Base-by-base conservation (phyloP, 2,888 invertebrate species). In the Halictus quadricinctus region DNA sequence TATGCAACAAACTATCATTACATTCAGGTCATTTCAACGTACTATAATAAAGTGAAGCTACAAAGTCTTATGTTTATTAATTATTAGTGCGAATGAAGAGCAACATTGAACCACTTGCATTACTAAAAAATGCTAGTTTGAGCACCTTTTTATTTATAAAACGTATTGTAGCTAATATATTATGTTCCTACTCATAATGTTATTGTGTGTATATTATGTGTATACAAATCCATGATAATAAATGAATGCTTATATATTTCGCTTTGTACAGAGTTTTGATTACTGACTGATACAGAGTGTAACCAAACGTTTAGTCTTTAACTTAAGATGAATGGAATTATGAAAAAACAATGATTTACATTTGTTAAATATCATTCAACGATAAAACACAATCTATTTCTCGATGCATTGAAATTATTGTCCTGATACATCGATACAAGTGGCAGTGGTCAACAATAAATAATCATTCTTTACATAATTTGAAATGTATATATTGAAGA, bases 221-320 rank as follows among this genome's bases (percentile, higher is more conserved):
- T 91, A 91, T 88, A 91, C 91, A 91, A 89, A 88, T 81, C 90
- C 80, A 86, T 83, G 87, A 88, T 54, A 91, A 91, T 91, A 91
- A 91, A 91, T 86, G 79, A 90, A 90, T 85, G 87, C 91, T 91
- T 91, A 90, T 91, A 87, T 87, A 87, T 76, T 72, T 81, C 50
- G 82, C 41, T 73, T 85, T 76, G 72, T 69, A 84, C 48, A 72
- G 60, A 50, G 7, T 83, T 78, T 64, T 41, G 15, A 6, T 70
- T 72, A 54, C n/a, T 41, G 73, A 70, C 2, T 66, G 36, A 21
- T 46, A 73, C 13, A 29, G 3, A 50, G n/a, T 60, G 1, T 58
- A 29, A 60, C 3, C 5, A 36, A 15, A 50, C 50, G n/a, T 60
- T 25, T 6, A 48, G n/a, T 18, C 50, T 41, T 66, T 46, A 41